These are phyloP conservation scores for Thrips palmi DNA, from an alignment of 1,140 invertebrate genomes.

Conservation along the genomic window DNA sequence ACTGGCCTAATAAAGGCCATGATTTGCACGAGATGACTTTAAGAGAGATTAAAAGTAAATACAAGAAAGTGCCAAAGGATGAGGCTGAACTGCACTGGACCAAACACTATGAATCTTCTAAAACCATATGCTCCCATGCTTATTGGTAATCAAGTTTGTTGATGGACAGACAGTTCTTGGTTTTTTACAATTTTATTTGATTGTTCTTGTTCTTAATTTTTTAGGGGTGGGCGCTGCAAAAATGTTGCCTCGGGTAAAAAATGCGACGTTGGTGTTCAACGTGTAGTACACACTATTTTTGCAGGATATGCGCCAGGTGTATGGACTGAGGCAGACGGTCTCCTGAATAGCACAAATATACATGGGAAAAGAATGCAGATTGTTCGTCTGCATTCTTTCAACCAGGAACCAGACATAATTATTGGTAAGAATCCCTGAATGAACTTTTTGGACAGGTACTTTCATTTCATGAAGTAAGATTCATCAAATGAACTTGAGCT, in stretches of 20 bases:
- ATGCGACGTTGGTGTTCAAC: conserved; percentile 84
- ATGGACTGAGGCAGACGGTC: conserved; percentile 82
- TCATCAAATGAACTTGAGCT: background rate
- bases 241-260: conserved; percentile 53
- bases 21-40: conserved; percentile 68
- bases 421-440: conserved; percentile 39
- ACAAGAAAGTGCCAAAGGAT: conserved; percentile 58
- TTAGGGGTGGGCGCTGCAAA: conserved; percentile 68
- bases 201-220: conserved; percentile 15
- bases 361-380: conserved; percentile 88
- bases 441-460: background rate
- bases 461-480: background rate
- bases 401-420: conserved; percentile 66
- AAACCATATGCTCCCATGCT: conserved; percentile 72
- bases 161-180: background rate
- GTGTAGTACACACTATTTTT: conserved; percentile 81
- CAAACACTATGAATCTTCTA: conserved; percentile 71
- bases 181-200: conserved; percentile 1
- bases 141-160: too few species aligned
- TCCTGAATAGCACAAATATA: conserved; percentile 37
- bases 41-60: conserved; percentile 85
- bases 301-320: conserved; percentile 88
- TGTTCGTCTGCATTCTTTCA: conserved; percentile 81
- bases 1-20: conserved; percentile 51
- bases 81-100: conserved; percentile 79